Evolutionary conservation across 2,888 invertebrate species (phyloP).

Genomic region (Cheilosia vulpina): DNA sequence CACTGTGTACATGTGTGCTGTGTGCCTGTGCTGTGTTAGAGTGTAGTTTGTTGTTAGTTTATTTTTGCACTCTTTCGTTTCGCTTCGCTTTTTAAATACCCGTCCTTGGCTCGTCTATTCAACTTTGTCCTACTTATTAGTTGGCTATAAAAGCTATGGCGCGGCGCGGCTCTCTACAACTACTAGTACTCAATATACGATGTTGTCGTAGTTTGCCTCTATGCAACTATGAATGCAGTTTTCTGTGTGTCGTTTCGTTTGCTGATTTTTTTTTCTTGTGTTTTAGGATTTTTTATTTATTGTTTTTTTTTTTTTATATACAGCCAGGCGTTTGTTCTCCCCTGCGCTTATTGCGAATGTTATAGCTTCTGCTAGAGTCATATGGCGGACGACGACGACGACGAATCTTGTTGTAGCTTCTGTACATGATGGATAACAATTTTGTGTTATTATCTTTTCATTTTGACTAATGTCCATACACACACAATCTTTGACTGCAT

Average conservation of each 20-base stretch:
- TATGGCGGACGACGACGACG: slow-evolving; percentile 7
- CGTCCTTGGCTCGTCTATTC: slow-evolving; percentile 85
- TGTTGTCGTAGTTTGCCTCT: slow-evolving; percentile 27
- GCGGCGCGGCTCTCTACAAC: slow-evolving; percentile 72
- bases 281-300: slow-evolving; percentile 27
- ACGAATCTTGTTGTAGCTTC: slow-evolving; percentile 25
- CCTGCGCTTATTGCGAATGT: slow-evolving; percentile 50
- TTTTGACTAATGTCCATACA: slow-evolving; percentile 61
- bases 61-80: slow-evolving; percentile 74
- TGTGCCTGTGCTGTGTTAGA: not conserved
- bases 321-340: slow-evolving; percentile 48
- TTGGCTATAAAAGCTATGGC: slow-evolving; percentile 78
- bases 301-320: slow-evolving; percentile 21
- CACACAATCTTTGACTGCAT: not conserved
- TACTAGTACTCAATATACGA: slow-evolving; percentile 43
- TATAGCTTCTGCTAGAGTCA: slow-evolving; percentile 63
- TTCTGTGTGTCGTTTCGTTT: slow-evolving; percentile 50
- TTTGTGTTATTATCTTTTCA: slow-evolving; percentile 49
- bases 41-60: slow-evolving; percentile 31
- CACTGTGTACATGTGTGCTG: not conserved
- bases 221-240: slow-evolving; percentile 74
- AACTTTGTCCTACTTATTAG: slow-evolving; percentile 84
- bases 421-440: slow-evolving; percentile 57
- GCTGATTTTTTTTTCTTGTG: slow-evolving; percentile 31
- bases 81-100: slow-evolving; percentile 82